These are phyloP conservation scores for Caenorhabditis sp. DNA, from an alignment of 2,888 invertebrate species.

Conservation along the genomic window DNA sequence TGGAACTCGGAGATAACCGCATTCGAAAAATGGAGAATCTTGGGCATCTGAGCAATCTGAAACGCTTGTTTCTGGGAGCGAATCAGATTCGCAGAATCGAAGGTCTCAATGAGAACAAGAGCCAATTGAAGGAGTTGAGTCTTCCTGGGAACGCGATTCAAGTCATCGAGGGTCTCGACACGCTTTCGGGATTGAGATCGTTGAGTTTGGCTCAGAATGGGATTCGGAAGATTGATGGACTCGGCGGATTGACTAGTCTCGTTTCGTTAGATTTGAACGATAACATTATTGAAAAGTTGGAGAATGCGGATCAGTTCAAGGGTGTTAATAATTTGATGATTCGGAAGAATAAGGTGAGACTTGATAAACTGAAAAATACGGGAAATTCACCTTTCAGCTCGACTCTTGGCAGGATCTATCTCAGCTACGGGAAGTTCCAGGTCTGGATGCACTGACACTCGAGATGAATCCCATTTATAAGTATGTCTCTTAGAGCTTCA, in stretches of 20 bases:
- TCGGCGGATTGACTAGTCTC: conserved; percentile 22
- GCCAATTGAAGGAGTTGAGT: conserved; percentile 62
- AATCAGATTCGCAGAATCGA: conserved; percentile 93
- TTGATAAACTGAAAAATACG: no score
- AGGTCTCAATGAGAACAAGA: conserved; percentile 44
- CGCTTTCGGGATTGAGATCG: conserved; percentile 89
- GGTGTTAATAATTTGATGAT: conserved; percentile 73
- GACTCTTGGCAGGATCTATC: conserved; percentile 64
- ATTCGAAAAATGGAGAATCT: conserved; percentile 85
- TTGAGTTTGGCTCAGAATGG: conserved; percentile 96
- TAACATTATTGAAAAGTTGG: conserved; percentile 65
- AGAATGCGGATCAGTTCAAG: conserved; percentile 72
- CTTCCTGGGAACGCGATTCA: conserved; percentile 69
- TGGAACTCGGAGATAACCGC: conserved; percentile 96
- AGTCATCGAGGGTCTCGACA: conserved; percentile 88
- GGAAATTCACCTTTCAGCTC: conserved; percentile 44
- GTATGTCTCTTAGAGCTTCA: not conserved
- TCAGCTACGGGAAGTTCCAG: conserved; percentile 34
- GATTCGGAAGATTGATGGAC: conserved; percentile 87
- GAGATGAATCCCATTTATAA: conserved; percentile 70
- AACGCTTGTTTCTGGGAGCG: conserved; percentile 91
- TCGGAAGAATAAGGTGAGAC: conserved; percentile 77
- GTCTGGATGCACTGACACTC: conserved; percentile 53
- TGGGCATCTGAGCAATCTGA: conserved; percentile 49
- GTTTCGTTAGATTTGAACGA: conserved; percentile 60